A percentile compares a stretch with the other conserved stretches of the same genome.
phyloP scores from a whole-genome alignment of 2,113 vertebrate genomes.

The Polypterus bichir region DNA sequence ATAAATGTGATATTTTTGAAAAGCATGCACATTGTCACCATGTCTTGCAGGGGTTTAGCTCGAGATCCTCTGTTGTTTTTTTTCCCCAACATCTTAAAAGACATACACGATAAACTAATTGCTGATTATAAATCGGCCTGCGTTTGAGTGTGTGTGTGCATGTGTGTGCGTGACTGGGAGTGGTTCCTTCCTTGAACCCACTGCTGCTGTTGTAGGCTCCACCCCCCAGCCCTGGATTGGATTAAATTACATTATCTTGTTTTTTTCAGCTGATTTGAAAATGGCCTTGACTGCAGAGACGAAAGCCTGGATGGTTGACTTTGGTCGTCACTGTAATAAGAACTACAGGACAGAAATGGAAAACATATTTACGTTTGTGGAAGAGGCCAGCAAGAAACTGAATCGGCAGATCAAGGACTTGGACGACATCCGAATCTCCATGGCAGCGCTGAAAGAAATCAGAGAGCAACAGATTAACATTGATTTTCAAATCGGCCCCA shows the following conservation, averaged over 20 bases:
- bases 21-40: too few species aligned
- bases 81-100: too few species aligned
- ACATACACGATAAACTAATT: too few species aligned
- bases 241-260: not conserved
- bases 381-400: constrained; percentile 76
- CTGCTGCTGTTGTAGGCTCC: too few species aligned
- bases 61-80: too few species aligned
- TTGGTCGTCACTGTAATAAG: constrained; percentile 69
- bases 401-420: constrained; percentile 74
- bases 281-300: constrained; percentile 70
- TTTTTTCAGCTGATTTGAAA: constrained; percentile 67
- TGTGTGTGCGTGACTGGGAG: too few species aligned
- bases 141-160: too few species aligned
- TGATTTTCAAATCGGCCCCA: constrained; percentile 76
- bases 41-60: too few species aligned
- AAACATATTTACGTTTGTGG: constrained; percentile 68
- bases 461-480: constrained; percentile 69
- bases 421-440: constrained; percentile 80
- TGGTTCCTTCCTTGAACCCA: too few species aligned
- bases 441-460: constrained; percentile 80
- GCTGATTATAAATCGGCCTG: too few species aligned
- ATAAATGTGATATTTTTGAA: too few species aligned
- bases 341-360: constrained; percentile 83
- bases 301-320: constrained; percentile 73
- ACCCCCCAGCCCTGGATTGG: not conserved